Evolutionary conservation across 2,797 vertebrate genomes (phyloP).

Genomic region (Onychomys leucogaster): DNA sequence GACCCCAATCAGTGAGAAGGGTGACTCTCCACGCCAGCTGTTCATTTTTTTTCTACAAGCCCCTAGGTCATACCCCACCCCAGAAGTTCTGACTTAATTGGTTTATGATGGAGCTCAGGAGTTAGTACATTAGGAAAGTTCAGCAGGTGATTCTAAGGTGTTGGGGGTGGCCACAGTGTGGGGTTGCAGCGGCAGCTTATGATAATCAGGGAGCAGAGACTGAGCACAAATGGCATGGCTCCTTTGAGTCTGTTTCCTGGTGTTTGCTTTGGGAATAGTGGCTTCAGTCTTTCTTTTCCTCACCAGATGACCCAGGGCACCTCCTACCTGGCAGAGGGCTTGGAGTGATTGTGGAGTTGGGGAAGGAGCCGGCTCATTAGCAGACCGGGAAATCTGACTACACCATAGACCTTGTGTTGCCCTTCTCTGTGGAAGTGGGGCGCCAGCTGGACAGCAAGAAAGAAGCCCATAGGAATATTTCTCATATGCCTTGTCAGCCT

Average conservation of each 20-base stretch:
- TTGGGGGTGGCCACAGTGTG: too few relatives aligned
- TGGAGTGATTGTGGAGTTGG: not conserved
- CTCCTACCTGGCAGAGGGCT: not conserved
- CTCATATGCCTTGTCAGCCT: not conserved
- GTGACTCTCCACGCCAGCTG: not conserved
- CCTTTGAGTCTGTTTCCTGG: not conserved
- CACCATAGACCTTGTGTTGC: rapidly evolving
- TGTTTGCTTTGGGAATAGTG: not conserved
- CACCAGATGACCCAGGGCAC: not conserved
- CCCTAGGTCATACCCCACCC: not conserved
- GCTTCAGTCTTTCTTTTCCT: not conserved
- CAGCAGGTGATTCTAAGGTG: not conserved
- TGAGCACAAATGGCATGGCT: rapidly evolving
- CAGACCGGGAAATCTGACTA: not conserved
- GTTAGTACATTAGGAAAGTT: not conserved
- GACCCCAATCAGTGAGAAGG: not conserved
- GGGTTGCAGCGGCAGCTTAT: not conserved
- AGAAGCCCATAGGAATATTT: too few relatives aligned
- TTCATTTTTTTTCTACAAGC: not conserved
- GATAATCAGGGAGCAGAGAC: not conserved
- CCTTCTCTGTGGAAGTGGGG: rapidly evolving
- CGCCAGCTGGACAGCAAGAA: not conserved
- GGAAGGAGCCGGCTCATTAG: not conserved
- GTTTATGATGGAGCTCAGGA: not conserved
- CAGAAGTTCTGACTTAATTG: not conserved